Evolutionary conservation across 2,113 vertebrate species (phyloP), one percentile per base, ranked within the genome.

Genomic region (Leptobrachium leishanense): DNA sequence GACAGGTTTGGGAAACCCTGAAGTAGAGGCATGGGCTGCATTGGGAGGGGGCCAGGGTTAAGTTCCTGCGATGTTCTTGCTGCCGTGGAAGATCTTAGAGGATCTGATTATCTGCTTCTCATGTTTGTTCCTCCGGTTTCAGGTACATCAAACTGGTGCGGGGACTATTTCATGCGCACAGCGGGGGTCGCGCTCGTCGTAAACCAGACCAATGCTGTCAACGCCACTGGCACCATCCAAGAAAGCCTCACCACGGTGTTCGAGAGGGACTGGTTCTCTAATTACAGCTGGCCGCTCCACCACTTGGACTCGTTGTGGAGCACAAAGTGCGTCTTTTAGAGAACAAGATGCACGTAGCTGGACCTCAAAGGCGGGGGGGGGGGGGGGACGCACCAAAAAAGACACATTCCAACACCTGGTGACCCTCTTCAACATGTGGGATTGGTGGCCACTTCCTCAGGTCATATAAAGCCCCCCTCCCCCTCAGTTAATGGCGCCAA

Each of bases 131-230:
- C 41, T 43, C 13, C 53, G 31, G n/a, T 55, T 65, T 5, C 78
- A 95, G 94, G 93, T 41, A 95, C 94, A 0, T 95, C 94, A 63
- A 95, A 95, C 87, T 95, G 94, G 94, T 92, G 92, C 0, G 90
- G 94, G 85, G 86, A 90, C 81, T 95, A 94, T 81, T 95, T 95
- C 75, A 88, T 84, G 20, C 74, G 85, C 3, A 95, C 92, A 0
- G 89, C 94, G 0, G 94, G 94, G 1, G 90, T 92, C 42, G 92
- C 92, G 0, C 39, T 94, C 82, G 88, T 94, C 62, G 86, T 95
- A 72, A 94, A 94, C 85, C 93, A 94, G 86, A 94, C 91, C 0
- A 88, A 83, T 6, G 84, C 85, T 0, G 76, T 6, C 1, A 82
- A 88, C 0, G 70, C 71, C 5, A 7, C 69, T 39, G 86, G 77